phyloP scores from a whole-genome alignment of 2,797 vertebrate genomes.

The Thripadectes ignobilis region DNA sequence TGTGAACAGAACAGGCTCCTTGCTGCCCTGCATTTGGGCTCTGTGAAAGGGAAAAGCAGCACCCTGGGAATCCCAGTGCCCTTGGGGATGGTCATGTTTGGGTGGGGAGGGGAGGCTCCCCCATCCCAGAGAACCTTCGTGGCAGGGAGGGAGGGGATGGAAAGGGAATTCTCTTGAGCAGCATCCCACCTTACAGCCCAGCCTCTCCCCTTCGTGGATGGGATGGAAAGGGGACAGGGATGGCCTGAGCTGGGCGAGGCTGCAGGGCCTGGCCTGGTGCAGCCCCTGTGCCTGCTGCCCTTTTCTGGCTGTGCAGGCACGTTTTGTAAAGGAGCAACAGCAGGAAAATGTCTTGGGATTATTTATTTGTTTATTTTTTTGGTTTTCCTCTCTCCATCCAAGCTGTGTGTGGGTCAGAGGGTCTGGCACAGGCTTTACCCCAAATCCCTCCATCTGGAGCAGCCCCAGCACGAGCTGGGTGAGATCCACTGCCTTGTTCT shows the following conservation, averaged over 20 bases:
- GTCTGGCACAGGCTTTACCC: not conserved
- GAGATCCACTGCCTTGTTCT: not conserved
- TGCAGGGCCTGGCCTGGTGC: not conserved
- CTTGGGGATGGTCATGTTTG: not conserved
- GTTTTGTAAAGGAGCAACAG: not conserved
- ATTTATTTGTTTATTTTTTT: not conserved
- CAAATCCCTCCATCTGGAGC: not conserved
- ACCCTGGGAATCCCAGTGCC: not conserved
- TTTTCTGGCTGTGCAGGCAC: not conserved
- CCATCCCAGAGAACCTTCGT: accelerated
- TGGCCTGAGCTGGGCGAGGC: not conserved
- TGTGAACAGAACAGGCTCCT: not conserved
- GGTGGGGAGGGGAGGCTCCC: too few species aligned
- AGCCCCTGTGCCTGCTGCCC: not conserved
- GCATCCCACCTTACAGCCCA: not conserved
- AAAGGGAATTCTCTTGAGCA: not conserved
- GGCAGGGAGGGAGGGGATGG: not conserved
- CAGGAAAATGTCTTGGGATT: not conserved
- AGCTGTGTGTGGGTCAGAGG: not conserved
- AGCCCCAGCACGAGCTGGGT: not conserved
- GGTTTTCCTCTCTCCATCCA: not conserved
- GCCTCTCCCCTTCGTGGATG: not conserved
- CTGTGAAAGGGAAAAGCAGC: not conserved
- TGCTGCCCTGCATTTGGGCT: not conserved
- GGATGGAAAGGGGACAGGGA: not conserved